Conservation (phyloP, 1,140 invertebrate genomes). For the Bombus difficillimus region DNA sequence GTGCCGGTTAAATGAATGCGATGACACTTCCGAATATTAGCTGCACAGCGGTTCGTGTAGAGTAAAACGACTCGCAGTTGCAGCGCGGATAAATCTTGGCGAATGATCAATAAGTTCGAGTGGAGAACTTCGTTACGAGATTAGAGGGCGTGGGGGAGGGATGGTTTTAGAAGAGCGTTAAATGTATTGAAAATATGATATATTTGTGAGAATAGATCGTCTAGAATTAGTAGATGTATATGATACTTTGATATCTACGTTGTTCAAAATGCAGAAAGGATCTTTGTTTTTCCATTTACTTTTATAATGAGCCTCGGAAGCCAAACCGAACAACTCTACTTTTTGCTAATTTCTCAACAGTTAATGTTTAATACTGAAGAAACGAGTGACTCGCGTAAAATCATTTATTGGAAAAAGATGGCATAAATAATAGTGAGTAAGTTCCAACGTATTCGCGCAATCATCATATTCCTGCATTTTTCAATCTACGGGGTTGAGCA, state of each 20-base stretch:
- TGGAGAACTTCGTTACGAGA: neutral
- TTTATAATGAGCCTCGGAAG: neutral
- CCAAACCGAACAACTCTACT: no score
- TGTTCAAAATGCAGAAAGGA: neutral
- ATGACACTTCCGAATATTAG: constrained; percentile 28
- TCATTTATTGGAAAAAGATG: no score
- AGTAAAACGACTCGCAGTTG: no score
- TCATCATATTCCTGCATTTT: no score
- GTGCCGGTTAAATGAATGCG: constrained; percentile 24
- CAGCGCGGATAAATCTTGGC: neutral
- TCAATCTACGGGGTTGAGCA: no score
- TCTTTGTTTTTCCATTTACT: neutral
- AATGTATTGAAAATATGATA: neutral
- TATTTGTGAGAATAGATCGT: neutral
- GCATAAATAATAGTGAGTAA: no score
- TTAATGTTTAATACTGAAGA: no score
- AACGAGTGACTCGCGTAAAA: no score
- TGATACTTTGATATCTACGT: neutral
- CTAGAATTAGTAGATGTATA: neutral
- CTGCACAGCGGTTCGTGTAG: no score
- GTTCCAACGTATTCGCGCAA: no score
- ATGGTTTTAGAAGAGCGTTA: neutral
- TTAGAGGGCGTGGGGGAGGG: neutral
- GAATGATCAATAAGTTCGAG: neutral
- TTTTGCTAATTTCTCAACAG: no score